Conservation (phyloP, 2,797 vertebrate species). For the Alauda arvensis region DNA sequence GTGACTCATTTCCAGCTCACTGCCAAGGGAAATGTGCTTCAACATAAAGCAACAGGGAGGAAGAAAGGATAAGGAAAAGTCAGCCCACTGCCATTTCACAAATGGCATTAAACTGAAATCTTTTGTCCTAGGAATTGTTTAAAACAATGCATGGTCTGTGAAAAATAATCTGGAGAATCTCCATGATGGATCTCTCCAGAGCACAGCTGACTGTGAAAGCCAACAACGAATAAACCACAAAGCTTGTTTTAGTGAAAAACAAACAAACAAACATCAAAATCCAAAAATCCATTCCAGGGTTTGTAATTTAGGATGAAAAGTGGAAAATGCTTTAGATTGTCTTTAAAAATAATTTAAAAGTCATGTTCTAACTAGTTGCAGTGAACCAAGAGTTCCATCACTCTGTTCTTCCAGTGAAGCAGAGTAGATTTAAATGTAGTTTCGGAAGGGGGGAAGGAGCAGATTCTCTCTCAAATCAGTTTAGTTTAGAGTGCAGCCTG, state of each 20-base stretch:
- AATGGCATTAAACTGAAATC: neutral
- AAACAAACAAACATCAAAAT: neutral
- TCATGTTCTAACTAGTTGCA: neutral
- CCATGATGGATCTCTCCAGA: neutral
- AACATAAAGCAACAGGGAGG: constrained; percentile 8
- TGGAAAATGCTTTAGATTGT: neutral
- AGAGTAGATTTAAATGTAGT: neutral
- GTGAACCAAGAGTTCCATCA: neutral
- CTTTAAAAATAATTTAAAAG: neutral
- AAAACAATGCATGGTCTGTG: neutral
- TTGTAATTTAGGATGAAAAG: neutral
- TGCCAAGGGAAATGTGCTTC: constrained; percentile 10
- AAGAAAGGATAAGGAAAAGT: neutral
- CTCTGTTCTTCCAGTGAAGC: neutral
- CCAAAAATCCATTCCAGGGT: neutral
- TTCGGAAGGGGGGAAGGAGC: neutral
- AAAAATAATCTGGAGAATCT: constrained; percentile 43
- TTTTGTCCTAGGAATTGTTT: constrained; percentile 26
- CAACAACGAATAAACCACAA: neutral
- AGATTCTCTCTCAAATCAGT: neutral
- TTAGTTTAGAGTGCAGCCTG: neutral
- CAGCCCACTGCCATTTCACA: neutral
- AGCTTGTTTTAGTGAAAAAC: neutral
- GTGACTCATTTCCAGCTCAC: neutral
- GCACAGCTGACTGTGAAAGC: neutral